Conservation (phyloP, 2,797 vertebrate genomes). For the Cetoscarus ocellatus region DNA sequence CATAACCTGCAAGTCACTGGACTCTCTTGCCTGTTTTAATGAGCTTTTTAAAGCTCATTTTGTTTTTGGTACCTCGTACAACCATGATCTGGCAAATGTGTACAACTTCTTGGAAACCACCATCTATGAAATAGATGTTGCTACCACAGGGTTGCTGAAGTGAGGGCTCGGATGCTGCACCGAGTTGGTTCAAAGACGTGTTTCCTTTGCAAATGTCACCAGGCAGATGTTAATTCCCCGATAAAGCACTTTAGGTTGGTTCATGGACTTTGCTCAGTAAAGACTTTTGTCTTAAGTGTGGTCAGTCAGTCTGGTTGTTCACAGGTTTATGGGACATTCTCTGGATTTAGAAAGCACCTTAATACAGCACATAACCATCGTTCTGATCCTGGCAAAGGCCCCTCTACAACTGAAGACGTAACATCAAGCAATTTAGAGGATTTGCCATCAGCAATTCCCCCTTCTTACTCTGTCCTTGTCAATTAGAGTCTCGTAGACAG, state of each 20-base stretch:
- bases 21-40: constrained; percentile 30
- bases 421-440: not conserved
- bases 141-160: constrained; percentile 33
- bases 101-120: constrained; percentile 50
- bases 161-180: constrained; percentile 38
- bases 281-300: not conserved
- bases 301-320: not conserved
- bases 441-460: not conserved
- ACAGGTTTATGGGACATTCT: not conserved
- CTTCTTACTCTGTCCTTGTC: constrained; percentile 4
- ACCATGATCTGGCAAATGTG: constrained; percentile 34
- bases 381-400: not conserved
- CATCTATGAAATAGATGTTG: constrained; percentile 40
- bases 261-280: not conserved
- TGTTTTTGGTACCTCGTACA: constrained; percentile 43
- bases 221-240: constrained; percentile 1
- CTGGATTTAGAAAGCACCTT: not conserved
- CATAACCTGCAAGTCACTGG: constrained; percentile 32
- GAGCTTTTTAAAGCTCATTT: constrained; percentile 56
- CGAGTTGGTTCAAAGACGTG: constrained; percentile 10
- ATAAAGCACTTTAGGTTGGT: constrained; percentile 18
- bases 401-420: too few relatives aligned
- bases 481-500: constrained; percentile 31
- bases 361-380: not conserved
- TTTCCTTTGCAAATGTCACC: constrained; percentile 15